phyloP scores from a whole-genome alignment of 2,113 vertebrate genomes.

The Chaetops frenatus region DNA sequence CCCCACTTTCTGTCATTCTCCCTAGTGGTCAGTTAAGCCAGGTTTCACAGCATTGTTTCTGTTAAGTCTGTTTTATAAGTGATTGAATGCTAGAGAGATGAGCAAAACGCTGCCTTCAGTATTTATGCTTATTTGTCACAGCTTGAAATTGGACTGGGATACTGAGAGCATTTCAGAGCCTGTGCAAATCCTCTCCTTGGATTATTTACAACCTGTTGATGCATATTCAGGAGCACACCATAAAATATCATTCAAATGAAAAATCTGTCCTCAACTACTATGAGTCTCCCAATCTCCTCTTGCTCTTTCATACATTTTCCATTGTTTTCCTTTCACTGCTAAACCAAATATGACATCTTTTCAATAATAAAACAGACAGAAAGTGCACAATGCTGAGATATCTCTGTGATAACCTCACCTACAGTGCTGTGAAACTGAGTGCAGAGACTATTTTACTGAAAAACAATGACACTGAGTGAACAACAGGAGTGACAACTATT shows the following conservation, averaged over 20 bases:
- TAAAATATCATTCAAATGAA: conserved; percentile 6
- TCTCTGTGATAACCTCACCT: not conserved
- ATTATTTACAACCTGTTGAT: conserved; percentile 40
- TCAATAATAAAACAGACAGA: not conserved
- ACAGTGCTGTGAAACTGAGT: not conserved
- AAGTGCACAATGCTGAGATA: not conserved
- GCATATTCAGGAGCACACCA: not conserved
- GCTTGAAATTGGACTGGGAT: conserved; percentile 9
- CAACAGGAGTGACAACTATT: not conserved
- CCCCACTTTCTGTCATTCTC: not conserved
- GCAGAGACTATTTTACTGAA: not conserved
- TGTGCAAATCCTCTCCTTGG: not conserved
- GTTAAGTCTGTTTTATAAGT: not conserved
- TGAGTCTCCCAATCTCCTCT: not conserved
- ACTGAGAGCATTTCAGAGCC: not conserved
- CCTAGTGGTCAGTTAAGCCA: not conserved
- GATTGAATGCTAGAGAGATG: not conserved
- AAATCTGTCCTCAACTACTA: not conserved
- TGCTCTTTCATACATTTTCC: not conserved
- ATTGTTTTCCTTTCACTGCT: not conserved
- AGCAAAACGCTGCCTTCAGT: not conserved
- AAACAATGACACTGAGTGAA: not conserved
- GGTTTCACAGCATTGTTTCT: not conserved
- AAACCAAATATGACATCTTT: not conserved
- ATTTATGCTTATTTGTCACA: conserved; percentile 14